These are phyloP conservation scores for Pan troglodytes DNA, from an alignment of 2,113 vertebrate genomes.

Conservation along the genomic window DNA sequence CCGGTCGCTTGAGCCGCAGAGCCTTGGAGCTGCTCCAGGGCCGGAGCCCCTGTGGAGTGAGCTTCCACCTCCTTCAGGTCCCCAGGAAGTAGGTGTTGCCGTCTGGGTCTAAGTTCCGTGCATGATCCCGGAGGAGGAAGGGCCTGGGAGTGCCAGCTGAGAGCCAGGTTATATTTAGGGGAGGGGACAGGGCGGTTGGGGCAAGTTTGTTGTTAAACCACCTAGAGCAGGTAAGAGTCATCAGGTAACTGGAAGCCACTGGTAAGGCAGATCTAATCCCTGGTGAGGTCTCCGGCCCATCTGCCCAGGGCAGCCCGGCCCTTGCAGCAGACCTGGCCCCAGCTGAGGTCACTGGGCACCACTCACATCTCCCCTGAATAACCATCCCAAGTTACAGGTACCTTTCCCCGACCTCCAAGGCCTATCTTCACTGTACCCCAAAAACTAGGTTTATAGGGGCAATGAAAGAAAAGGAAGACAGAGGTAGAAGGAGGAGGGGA, in stretches of 20 bases:
- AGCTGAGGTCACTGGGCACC: background rate
- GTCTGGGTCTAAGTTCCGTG: background rate
- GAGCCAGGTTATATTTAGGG: background rate
- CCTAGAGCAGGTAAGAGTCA: background rate
- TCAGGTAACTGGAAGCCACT: rapidly evolving
- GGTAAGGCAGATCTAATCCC: too few species aligned
- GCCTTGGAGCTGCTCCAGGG: background rate
- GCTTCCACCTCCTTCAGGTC: rapidly evolving
- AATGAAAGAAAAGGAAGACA: background rate
- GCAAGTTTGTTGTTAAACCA: rapidly evolving
- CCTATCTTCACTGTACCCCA: rapidly evolving
- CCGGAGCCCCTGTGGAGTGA: rapidly evolving
- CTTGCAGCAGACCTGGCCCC: rapidly evolving
- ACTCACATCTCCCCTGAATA: rapidly evolving
- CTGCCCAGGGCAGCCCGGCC: rapidly evolving
- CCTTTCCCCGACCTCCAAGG: rapidly evolving
- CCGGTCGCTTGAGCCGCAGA: background rate
- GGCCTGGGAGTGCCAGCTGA: background rate
- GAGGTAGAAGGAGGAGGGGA: background rate
- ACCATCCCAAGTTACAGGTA: rapidly evolving
- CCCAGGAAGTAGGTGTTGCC: background rate
- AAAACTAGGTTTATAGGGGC: rapidly evolving
- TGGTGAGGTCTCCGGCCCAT: rapidly evolving
- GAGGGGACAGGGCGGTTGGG: rapidly evolving
- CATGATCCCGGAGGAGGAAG: background rate